phyloP scores from a whole-genome alignment of 2,888 invertebrate genomes.

The Noctua pronuba region DNA sequence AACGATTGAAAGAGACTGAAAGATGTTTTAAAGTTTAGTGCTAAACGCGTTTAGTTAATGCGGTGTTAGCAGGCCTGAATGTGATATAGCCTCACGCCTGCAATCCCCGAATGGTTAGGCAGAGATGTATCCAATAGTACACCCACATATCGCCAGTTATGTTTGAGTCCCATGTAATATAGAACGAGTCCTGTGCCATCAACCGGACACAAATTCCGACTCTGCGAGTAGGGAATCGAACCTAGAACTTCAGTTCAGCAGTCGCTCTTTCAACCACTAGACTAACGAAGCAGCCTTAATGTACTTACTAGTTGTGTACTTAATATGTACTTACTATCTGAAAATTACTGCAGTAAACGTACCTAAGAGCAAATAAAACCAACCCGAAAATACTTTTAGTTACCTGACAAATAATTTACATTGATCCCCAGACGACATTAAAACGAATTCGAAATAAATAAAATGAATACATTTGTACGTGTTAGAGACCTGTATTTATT shows the following conservation, averaged over 20 bases:
- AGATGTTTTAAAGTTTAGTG: neutral
- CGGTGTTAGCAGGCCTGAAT: neutral
- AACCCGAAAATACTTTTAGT: conserved; percentile 1
- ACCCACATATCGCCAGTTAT: no score
- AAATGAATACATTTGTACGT: conserved; percentile 43
- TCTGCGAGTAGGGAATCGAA: neutral
- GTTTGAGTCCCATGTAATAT: neutral
- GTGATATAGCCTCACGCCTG: neutral
- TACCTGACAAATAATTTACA: conserved; percentile 36
- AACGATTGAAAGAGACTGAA: neutral
- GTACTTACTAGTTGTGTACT: neutral
- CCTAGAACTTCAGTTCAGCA: neutral
- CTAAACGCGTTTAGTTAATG: neutral
- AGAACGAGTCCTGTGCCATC: neutral
- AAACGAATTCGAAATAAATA: conserved; percentile 33
- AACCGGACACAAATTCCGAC: neutral
- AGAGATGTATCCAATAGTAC: no score
- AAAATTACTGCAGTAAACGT: neutral
- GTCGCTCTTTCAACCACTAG: neutral
- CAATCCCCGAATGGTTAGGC: neutral
- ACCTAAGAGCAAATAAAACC: neutral
- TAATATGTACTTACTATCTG: no score
- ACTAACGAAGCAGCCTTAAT: neutral
- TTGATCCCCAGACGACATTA: conserved; percentile 33
- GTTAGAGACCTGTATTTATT: conserved; percentile 48